Conservation (phyloP, 2,888 invertebrate species). For the Erpobdella octoculata region DNA sequence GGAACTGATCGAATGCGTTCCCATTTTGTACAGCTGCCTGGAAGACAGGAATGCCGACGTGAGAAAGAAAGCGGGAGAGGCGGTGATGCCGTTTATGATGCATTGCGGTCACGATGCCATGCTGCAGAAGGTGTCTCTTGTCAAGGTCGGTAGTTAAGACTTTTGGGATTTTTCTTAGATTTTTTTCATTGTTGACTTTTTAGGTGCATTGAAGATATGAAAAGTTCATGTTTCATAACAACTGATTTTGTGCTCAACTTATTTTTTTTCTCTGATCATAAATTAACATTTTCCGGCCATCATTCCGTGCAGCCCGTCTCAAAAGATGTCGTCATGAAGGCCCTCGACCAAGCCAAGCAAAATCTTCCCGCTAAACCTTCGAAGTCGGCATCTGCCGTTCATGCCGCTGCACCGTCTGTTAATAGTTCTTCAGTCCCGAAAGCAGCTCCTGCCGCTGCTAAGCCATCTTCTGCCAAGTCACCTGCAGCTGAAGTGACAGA, state of each 20-base stretch:
- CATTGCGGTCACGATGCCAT: conserved; percentile 76
- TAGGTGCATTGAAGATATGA: too few species aligned
- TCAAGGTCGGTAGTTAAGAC: conserved; percentile 23
- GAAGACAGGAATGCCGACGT: conserved; percentile 88
- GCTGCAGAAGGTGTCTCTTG: conserved; percentile 55
- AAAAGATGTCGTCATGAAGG: conserved; percentile 61
- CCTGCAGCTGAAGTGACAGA: neutral
- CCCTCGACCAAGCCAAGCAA: conserved; percentile 75
- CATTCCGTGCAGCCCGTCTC: conserved; percentile 50
- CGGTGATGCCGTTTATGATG: conserved; percentile 82
- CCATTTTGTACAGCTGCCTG: conserved; percentile 69
- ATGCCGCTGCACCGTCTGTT: conserved; percentile 34
- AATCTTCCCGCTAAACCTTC: conserved; percentile 67
- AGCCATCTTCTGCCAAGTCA: neutral
- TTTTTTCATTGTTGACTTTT: too few species aligned
- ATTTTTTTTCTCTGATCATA: neutral
- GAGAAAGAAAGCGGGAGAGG: conserved; percentile 78
- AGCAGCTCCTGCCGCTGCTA: conserved; percentile 28
- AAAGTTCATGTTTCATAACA: too few species aligned
- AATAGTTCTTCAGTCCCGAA: neutral
- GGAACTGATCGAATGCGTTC: conserved; percentile 70
- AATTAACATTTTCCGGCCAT: neutral
- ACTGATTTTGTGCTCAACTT: too few species aligned
- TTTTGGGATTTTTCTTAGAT: too few species aligned
- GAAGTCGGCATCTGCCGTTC: conserved; percentile 39